Evolutionary conservation across 2,113 vertebrate genomes (phyloP).

Genomic region (Megaleporinus macrocephalus): DNA sequence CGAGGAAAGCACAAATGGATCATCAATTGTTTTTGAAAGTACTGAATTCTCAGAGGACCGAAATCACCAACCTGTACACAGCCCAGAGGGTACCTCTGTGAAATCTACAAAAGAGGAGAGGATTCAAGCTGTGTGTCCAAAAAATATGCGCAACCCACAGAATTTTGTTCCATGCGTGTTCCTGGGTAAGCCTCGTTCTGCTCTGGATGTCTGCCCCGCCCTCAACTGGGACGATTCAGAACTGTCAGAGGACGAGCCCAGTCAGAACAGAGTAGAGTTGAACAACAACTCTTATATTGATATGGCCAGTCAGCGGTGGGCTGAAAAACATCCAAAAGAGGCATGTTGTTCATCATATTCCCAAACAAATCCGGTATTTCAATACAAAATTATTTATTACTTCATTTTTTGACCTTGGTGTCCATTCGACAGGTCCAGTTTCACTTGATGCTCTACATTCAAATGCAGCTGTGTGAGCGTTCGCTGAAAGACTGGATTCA

Average conservation of each 20-base stretch:
- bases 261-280: slow-evolving; percentile 62
- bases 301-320: slow-evolving; percentile 60
- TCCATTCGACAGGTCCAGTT: slow-evolving; percentile 81
- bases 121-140: slow-evolving; percentile 63
- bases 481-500: slow-evolving; percentile 95
- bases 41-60: slow-evolving; percentile 58
- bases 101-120: slow-evolving; percentile 50
- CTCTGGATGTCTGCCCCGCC: slow-evolving; percentile 63
- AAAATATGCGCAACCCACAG: slow-evolving; percentile 61
- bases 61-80: slow-evolving; percentile 41
- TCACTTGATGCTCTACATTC: slow-evolving; percentile 93
- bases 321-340: slow-evolving; percentile 66
- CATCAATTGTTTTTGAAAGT: slow-evolving; percentile 88
- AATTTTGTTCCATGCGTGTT: slow-evolving; percentile 80
- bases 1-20: slow-evolving; percentile 74
- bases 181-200: slow-evolving; percentile 61
- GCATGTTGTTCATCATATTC: slow-evolving; percentile 45
- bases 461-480: slow-evolving; percentile 95
- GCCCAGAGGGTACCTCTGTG: slow-evolving; percentile 1
- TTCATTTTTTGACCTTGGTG: slow-evolving; percentile 25
- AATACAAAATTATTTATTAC: neutral
- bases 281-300: slow-evolving; percentile 70
- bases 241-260: slow-evolving; percentile 60
- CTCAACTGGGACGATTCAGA: slow-evolving; percentile 63
- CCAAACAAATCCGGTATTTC: neutral